Percentiles rank a stretch among this genome's conserved stretches.
Conservation (phyloP, 2,797 vertebrate species). For the Phoebastria nigripes region DNA sequence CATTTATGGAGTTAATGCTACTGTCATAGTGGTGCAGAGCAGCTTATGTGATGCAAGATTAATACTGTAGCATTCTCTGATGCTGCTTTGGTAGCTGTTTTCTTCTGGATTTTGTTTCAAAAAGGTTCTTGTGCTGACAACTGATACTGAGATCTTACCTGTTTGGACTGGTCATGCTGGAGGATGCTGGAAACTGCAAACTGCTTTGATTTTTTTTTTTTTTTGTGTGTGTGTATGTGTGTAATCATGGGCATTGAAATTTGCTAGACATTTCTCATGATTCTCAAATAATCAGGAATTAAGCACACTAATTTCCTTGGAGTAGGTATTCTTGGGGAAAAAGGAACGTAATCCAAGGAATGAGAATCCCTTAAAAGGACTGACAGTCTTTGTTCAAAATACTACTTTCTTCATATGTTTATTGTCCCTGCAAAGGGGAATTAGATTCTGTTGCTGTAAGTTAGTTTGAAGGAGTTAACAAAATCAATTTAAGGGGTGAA, state of each 20-base stretch:
- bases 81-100: neutral
- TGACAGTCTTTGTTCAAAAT: neutral
- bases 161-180: neutral
- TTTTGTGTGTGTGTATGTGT: too few species aligned
- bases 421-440: neutral
- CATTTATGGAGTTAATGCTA: neutral
- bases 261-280: neutral
- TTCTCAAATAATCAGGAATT: neutral
- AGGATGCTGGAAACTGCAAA: neutral
- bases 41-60: neutral
- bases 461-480: neutral
- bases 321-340: neutral
- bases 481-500: neutral
- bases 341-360: neutral
- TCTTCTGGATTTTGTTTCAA: neutral
- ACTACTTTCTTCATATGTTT: neutral
- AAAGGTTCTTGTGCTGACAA: neutral
- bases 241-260: neutral
- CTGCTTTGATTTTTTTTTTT: too few species aligned
- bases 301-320: neutral
- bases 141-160: neutral
- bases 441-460: neutral
- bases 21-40: neutral
- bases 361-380: neutral
- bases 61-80: neutral